These are phyloP conservation scores for Phrixothrix hirtus DNA, from an alignment of 2,888 invertebrate genomes.

Conservation along the genomic window DNA sequence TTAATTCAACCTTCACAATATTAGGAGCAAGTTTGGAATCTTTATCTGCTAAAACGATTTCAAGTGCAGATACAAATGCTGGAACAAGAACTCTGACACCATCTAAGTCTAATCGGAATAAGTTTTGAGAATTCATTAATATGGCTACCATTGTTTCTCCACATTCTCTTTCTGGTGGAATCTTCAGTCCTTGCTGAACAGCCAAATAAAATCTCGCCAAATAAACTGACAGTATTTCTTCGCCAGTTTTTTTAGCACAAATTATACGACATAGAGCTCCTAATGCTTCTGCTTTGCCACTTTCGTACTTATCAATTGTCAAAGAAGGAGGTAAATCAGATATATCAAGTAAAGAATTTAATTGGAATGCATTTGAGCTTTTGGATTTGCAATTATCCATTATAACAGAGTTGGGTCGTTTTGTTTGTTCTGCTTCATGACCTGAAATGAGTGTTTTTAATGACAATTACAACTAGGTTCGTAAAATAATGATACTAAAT, in stretches of 20 bases:
- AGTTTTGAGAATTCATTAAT: conserved; percentile 80
- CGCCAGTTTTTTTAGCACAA: conserved; percentile 93
- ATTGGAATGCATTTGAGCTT: conserved; percentile 62
- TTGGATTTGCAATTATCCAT: conserved; percentile 64
- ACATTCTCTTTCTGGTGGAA: conserved; percentile 59
- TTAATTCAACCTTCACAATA: conserved; percentile 75
- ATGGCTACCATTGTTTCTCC: conserved; percentile 86
- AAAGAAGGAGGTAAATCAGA: conserved; percentile 70
- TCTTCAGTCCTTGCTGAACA: conserved; percentile 77
- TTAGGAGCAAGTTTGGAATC: conserved; percentile 76
- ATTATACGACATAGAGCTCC: conserved; percentile 95
- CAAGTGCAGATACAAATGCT: conserved; percentile 85
- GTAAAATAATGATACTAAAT: too few species aligned
- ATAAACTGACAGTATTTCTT: conserved; percentile 90
- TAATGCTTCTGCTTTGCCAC: conserved; percentile 91
- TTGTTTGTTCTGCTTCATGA: conserved; percentile 58
- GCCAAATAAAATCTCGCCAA: conserved; percentile 92
- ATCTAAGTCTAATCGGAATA: conserved; percentile 88
- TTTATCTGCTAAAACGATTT: conserved; percentile 86
- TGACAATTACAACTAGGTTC: too few species aligned
- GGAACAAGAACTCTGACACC: conserved; percentile 92
- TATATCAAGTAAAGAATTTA: conserved; percentile 68
- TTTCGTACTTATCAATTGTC: conserved; percentile 78
- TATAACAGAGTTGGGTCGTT: conserved; percentile 69
- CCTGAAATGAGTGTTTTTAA: conserved; percentile 40